Conservation (phyloP, 2,888 invertebrate species). For the Stenchaetothrips biformis region DNA sequence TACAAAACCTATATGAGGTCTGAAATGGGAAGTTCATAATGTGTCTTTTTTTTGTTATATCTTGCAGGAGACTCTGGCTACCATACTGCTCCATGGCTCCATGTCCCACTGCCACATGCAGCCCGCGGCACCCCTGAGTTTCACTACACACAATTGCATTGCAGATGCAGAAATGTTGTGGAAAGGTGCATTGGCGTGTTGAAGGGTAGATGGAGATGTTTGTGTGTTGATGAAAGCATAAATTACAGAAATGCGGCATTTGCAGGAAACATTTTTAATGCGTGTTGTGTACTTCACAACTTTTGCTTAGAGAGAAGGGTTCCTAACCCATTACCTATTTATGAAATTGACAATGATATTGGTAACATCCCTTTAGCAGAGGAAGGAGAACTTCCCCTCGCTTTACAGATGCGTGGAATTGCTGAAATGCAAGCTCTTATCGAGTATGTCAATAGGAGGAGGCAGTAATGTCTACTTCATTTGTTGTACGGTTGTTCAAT, state of each 20-base stretch:
- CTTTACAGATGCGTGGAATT: too few relatives aligned
- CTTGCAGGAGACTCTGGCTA: slow-evolving; percentile 32
- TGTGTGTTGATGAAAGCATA: not conserved
- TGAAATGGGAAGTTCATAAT: too few relatives aligned
- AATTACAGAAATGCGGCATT: not conserved
- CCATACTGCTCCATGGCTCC: slow-evolving; percentile 31
- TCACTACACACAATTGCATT: slow-evolving; percentile 27
- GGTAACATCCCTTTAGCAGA: too few relatives aligned
- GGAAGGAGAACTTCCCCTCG: too few relatives aligned
- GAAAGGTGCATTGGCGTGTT: slow-evolving; percentile 32
- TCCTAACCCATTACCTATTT: not conserved
- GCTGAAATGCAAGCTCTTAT: too few relatives aligned
- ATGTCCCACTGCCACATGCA: slow-evolving; percentile 30
- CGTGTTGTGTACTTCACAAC: not conserved
- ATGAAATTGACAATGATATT: too few relatives aligned
- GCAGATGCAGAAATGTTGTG: slow-evolving; percentile 24
- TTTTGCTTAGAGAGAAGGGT: not conserved
- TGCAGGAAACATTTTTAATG: not conserved
- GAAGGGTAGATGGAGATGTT: slow-evolving; percentile 30
- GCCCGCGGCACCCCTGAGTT: slow-evolving; percentile 30
- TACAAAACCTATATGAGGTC: too few relatives aligned
- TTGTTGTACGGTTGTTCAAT: too few relatives aligned
- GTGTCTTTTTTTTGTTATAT: too few relatives aligned
- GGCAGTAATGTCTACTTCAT: too few relatives aligned
- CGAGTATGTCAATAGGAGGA: too few relatives aligned